Evolutionary conservation across 92 coral and sea anemone species (phyloP).

Genomic region (Epizoanthus fatuus): DNA sequence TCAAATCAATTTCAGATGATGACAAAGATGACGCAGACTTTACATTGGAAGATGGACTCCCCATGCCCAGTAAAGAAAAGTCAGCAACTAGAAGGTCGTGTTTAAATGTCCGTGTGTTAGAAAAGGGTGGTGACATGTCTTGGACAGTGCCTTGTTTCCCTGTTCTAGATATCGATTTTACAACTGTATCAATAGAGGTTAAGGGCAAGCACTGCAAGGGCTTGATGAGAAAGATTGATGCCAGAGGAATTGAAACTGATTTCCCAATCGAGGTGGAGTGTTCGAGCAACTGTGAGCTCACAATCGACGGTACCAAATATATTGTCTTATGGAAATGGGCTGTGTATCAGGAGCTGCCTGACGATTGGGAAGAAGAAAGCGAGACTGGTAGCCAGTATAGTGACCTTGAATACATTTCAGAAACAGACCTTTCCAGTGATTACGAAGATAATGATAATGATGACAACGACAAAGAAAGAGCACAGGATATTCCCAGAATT

Average conservation of each 20-base stretch:
- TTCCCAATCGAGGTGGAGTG: background rate
- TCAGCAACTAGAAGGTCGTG: background rate
- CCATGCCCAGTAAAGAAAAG: background rate
- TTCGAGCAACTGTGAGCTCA: constrained; percentile 46
- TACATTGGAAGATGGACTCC: background rate
- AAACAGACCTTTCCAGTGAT: constrained; percentile 39
- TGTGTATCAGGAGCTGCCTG: constrained; percentile 4
- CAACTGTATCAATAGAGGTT: constrained; percentile 1
- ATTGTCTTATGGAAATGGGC: constrained; percentile 60
- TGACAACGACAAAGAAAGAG: background rate
- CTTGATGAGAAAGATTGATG: constrained; percentile 27
- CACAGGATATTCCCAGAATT: constrained; percentile 7
- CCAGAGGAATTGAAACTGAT: background rate
- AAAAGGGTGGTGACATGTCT: constrained; percentile 23
- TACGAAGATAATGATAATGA: constrained; percentile 12
- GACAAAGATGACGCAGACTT: background rate
- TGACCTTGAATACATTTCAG: constrained; percentile 19
- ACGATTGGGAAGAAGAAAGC: constrained; percentile 26
- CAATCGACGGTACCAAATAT: constrained; percentile 16
- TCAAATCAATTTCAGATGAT: background rate
- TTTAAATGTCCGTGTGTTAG: constrained; percentile 3
- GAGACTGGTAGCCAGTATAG: constrained; percentile 21
- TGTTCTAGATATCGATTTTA: constrained; percentile 36
- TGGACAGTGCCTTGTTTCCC: constrained; percentile 53
- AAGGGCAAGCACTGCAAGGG: constrained; percentile 38